Evolutionary conservation across 2,888 invertebrate genomes (phyloP).

Genomic region (Cephonodes hylas): DNA sequence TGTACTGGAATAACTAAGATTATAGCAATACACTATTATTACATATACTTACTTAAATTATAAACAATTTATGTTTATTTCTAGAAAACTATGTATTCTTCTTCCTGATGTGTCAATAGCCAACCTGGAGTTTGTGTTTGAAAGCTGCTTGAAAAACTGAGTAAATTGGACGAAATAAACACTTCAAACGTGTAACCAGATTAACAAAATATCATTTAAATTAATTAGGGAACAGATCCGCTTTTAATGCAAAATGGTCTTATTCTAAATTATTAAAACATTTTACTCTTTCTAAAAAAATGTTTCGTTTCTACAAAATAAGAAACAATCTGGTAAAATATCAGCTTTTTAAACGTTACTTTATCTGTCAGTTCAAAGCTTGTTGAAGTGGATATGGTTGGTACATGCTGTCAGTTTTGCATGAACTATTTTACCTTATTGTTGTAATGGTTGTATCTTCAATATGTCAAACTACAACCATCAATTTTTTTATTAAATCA

Average conservation of each 20-base stretch:
- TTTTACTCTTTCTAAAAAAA: not conserved
- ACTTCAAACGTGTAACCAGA: not conserved
- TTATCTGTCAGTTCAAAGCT: not conserved
- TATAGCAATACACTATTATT: not conserved
- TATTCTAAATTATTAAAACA: not conserved
- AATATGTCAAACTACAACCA: not conserved
- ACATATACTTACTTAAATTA: conserved; percentile 15
- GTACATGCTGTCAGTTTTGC: not conserved
- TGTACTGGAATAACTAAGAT: not conserved
- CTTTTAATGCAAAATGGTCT: not conserved
- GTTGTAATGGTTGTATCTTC: too few species aligned
- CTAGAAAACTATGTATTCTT: conserved; percentile 3
- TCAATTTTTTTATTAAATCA: too few species aligned
- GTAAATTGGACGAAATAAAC: not conserved
- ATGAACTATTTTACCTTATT: not conserved
- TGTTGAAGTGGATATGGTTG: not conserved
- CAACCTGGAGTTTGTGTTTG: not conserved
- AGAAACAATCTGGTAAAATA: too few species aligned
- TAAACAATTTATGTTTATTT: conserved; percentile 14
- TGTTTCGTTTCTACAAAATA: too few species aligned
- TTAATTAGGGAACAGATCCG: not conserved
- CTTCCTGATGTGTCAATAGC: not conserved
- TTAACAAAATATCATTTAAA: not conserved
- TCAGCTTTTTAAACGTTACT: not conserved
- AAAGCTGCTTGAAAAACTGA: not conserved